Base-by-base conservation (phyloP, 2,888 invertebrate genomes). In the Ischnura elegans region DNA sequence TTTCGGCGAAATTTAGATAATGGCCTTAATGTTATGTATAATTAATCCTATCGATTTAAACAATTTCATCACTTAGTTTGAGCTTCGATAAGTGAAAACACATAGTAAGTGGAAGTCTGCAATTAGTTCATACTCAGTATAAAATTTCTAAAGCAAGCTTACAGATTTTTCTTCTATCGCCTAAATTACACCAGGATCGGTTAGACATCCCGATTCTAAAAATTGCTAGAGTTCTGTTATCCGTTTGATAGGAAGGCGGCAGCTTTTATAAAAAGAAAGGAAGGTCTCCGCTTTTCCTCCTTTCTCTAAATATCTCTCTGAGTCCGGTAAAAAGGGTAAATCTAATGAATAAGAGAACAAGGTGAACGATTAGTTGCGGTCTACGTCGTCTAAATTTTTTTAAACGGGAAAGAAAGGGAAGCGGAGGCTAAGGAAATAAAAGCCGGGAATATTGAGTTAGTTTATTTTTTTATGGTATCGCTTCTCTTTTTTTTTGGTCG, bases 321-420 rank as follows among this genome's bases (percentile, higher is more conserved):
- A 42, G 42, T 61, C 51, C 19, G 55, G 43, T 51, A 51, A 51
- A 51, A 61, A 43, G 25, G 90, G 90, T 66, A 90, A 61, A 90
- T 61, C 61, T 90, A 43, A 90, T 90, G 90, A 90, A 90, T 66
- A 90, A 90, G 61, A 90, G 42, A 90, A 43, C 90, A 51, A 13
- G 51, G 90, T 25, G 25, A 61, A 42, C 25, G 61, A 43, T 90
- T 90, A 90, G 43, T 90, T n/a, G n/a, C 90, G n/a, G 42, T n/a
- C n/a, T n/a, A n/a, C 13, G 55, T 51, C 21, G 10, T 90, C 43
- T 66, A 4, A 29, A 10, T 51, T 51, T 51, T 51, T 10, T 5
- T 8, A 1, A 19, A 13, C 76, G 13, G 29, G 16, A 36, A 8
- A 36, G 16, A 36, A 36, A n/a, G 29, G 76, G 36, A 76, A 8